Evolutionary conservation across 2,113 vertebrate genomes (phyloP).

Genomic region (Megatriorchis doriae): DNA sequence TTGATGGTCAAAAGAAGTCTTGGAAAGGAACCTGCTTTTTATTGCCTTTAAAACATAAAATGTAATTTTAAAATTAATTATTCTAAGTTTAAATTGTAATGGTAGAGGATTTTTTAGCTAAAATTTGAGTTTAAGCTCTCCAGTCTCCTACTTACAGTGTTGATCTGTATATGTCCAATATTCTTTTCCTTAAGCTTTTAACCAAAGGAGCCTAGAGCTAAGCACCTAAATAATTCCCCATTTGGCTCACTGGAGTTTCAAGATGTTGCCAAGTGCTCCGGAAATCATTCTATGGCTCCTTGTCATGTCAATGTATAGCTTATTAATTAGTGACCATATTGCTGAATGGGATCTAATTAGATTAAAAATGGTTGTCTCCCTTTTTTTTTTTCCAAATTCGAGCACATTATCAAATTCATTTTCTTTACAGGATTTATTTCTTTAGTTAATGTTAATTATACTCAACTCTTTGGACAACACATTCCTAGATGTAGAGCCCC

Average conservation of each 20-base stretch:
- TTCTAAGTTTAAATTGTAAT: background rate
- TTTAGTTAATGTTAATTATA: slow-evolving; percentile 36
- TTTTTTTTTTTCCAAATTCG: background rate
- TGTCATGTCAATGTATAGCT: background rate
- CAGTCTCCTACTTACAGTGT: background rate
- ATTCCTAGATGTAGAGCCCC: background rate
- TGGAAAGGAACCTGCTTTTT: background rate
- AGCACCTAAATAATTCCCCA: background rate
- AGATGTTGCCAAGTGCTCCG: background rate
- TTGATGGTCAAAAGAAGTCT: background rate
- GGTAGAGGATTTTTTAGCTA: background rate
- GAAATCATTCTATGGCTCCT: background rate
- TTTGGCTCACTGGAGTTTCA: background rate
- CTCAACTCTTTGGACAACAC: slow-evolving; percentile 10
- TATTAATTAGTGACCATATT: background rate
- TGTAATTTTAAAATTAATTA: background rate
- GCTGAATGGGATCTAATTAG: background rate
- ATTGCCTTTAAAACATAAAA: background rate
- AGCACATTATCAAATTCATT: background rate
- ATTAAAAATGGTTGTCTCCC: background rate
- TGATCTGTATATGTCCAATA: background rate
- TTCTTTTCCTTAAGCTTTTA: background rate
- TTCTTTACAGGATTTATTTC: slow-evolving; percentile 19
- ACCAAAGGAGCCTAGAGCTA: background rate
- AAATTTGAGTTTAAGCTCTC: background rate